Percentiles rank a stretch among this genome's conserved stretches.
These are phyloP conservation scores for Tyria jacobaeae DNA, from an alignment of 2,888 invertebrate genomes.

Conservation along the genomic window DNA sequence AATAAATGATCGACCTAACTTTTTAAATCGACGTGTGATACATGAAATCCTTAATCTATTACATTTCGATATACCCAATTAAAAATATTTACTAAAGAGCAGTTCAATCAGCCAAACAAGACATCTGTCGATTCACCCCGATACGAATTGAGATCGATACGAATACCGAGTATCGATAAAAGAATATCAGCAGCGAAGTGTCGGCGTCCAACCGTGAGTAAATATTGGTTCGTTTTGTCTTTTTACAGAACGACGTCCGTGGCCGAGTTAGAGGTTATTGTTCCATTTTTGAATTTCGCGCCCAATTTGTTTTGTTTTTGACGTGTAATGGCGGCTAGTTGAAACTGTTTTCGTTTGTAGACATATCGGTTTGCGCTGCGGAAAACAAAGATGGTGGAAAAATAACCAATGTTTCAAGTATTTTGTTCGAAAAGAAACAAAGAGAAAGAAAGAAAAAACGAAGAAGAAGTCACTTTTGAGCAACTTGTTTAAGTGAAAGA, in stretches of 20 bases:
- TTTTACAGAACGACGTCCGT: constrained; percentile 75
- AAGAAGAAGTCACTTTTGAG: too few relatives aligned
- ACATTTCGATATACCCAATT: constrained; percentile 3
- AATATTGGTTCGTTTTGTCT: constrained; percentile 72
- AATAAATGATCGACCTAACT: not conserved
- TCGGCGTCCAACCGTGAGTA: constrained; percentile 65
- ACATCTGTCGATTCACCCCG: constrained; percentile 28
- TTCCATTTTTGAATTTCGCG: constrained; percentile 80
- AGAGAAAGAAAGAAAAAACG: not conserved
- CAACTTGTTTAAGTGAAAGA: too few relatives aligned
- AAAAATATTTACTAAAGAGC: constrained; percentile 21
- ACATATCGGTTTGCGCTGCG: constrained; percentile 38
- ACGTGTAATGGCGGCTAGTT: constrained; percentile 55
- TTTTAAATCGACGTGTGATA: not conserved
- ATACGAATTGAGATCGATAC: constrained; percentile 43
- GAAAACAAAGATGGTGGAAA: constrained; percentile 36
- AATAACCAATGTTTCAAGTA: constrained; percentile 15
- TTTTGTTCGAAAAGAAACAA: not conserved
- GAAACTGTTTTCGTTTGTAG: constrained; percentile 43
- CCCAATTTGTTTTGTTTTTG: constrained; percentile 64
- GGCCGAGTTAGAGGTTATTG: constrained; percentile 84
- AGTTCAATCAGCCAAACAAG: constrained; percentile 23
- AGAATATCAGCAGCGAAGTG: constrained; percentile 64
- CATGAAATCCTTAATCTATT: constrained; percentile 18
- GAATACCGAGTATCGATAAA: constrained; percentile 63